Base-by-base conservation (phyloP, 2,797 vertebrate species). In the Scleropages formosus region DNA sequence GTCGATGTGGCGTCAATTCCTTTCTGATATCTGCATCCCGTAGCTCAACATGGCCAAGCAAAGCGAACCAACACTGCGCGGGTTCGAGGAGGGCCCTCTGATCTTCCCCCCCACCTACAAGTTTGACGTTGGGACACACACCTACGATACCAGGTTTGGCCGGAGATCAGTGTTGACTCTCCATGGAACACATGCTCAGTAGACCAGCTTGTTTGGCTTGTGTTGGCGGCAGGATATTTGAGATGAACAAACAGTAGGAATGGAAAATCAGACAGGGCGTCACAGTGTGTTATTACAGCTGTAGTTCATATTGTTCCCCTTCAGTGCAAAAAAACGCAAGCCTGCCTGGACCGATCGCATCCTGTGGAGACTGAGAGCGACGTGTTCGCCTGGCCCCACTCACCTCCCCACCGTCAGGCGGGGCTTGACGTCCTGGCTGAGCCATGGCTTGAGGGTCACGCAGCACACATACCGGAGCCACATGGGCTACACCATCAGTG, bases 291-390 rank as follows among this genome's bases (percentile, higher is more conserved):
- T 63, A 13, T 13, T 24, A 13, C 11, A 63, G 61, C 13, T 13
- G 12, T 31, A 6, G 16, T 27, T 24, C n/a, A 39, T 71, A 18
- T 58, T 47, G 31, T 20, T 16, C 39, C 75, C 44, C 73, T 1
- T 72, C 83, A 99, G 98, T 47, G 89, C 95, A 62, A 99, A 99
- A 88, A 98, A 98, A 81, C 90, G 98, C 79, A 99, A 99, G 85
- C 98, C 98, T 6, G 98, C 98, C 31, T 99, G 98, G 98, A 98
- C 98, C 0, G 98, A 99, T 80, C 95, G 98, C 0, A 96, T 99
- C 82, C 91, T 99, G 59, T 99, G 98, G 98, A 96, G 94, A 83
- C 94, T 96, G 66, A 96, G 97, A 66, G 82, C 91, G 24, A 92
- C 93, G 0, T 84, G 91, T 11, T 91, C 88, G 0, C 88, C 92